phyloP scores from a whole-genome alignment of 2,797 vertebrate species.

The Enteromius paludinosus region DNA sequence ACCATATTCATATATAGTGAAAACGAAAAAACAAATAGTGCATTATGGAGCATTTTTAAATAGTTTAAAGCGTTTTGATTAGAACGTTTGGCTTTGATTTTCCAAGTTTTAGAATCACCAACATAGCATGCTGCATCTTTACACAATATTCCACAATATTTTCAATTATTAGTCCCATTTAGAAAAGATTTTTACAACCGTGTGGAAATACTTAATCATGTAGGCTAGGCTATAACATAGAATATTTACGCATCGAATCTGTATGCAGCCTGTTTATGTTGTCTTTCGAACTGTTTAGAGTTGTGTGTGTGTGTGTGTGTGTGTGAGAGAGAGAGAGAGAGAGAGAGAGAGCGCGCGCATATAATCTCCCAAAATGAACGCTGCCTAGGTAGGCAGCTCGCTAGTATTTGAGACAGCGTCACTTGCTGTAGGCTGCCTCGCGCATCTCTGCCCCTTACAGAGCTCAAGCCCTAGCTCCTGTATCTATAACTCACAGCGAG shows the following conservation, averaged over 20 bases:
- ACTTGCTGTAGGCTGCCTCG: background rate
- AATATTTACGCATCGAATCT: background rate
- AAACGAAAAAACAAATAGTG: too few relatives aligned
- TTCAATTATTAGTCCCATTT: background rate
- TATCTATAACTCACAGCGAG: background rate
- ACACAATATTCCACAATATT: background rate
- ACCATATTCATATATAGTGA: too few relatives aligned
- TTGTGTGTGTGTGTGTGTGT: too few relatives aligned
- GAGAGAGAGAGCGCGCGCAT: fast-evolving
- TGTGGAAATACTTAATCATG: background rate
- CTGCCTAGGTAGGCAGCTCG: slow-evolving; percentile 9
- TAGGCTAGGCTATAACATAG: background rate
- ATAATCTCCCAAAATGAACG: background rate
- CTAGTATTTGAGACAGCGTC: background rate
- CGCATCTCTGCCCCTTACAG: slow-evolving; percentile 2
- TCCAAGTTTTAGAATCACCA: too few relatives aligned
- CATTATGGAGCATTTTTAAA: too few relatives aligned
- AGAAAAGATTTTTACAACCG: background rate
- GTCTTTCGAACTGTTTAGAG: too few relatives aligned
- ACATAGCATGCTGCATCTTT: background rate
- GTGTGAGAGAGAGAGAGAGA: background rate
- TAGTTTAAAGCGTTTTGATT: too few relatives aligned
- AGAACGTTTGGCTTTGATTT: too few relatives aligned
- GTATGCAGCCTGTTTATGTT: background rate
- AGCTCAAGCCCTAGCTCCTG: background rate